A percentile compares a stretch with the other conserved stretches of the same genome.
Conservation (phyloP, 2,888 invertebrate genomes). For the Blomia tropicalis region DNA sequence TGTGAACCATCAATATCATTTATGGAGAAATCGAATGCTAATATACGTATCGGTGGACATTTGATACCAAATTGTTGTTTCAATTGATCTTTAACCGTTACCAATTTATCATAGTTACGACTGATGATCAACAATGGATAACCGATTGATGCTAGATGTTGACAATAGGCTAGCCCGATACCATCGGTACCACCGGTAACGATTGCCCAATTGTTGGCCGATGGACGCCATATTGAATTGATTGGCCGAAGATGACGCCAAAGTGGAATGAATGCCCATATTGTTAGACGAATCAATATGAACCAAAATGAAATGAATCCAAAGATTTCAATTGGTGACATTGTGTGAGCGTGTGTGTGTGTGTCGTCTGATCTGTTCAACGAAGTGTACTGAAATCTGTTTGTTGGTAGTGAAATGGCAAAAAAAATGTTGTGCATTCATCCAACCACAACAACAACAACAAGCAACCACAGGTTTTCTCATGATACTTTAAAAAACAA, state of each 20-base stretch:
- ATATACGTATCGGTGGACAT: background rate
- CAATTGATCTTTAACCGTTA: background rate
- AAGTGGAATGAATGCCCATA: background rate
- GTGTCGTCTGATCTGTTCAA: no score
- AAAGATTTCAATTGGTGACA: no score
- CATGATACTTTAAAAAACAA: no score
- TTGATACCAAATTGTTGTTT: background rate
- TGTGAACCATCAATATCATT: background rate
- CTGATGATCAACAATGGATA: constrained; percentile 6
- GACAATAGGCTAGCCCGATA: background rate
- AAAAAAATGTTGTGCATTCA: no score
- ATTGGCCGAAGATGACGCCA: background rate
- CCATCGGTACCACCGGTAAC: constrained; percentile 15
- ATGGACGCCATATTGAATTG: background rate
- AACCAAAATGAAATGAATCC: background rate
- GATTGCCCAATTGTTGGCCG: background rate
- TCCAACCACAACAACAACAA: no score
- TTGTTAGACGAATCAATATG: background rate
- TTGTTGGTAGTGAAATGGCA: no score
- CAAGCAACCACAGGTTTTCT: no score
- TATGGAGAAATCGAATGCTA: background rate
- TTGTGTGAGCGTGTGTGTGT: no score
- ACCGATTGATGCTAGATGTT: background rate
- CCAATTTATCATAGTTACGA: background rate
- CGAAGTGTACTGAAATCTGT: no score